Conservation (phyloP, 2,797 vertebrate genomes). For the Gymnocypris eckloni region DNA sequence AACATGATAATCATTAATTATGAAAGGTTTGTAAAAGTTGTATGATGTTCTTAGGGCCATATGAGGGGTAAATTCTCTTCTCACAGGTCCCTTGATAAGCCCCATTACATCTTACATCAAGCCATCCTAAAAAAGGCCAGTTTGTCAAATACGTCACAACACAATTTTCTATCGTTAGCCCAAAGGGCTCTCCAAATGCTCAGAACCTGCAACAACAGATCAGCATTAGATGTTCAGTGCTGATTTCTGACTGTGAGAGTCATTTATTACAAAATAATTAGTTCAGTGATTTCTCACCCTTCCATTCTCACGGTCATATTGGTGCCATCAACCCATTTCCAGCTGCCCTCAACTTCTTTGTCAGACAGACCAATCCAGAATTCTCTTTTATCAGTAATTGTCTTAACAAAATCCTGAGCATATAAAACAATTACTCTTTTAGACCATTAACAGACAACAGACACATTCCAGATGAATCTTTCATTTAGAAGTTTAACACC, state of each 20-base stretch:
- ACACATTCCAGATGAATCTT: neutral
- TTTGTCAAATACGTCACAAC: too few relatives aligned
- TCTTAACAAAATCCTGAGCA: neutral
- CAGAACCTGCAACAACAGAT: neutral
- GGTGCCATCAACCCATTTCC: neutral
- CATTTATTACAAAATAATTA: neutral
- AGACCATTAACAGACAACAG: neutral
- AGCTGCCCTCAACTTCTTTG: neutral
- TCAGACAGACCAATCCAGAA: neutral
- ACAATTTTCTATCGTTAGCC: too few relatives aligned
- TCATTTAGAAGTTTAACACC: neutral
- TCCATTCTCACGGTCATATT: neutral
- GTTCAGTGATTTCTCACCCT: neutral
- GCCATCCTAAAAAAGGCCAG: neutral
- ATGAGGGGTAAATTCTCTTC: neutral
- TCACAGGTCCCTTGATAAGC: neutral
- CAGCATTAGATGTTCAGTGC: neutral
- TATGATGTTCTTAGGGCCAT: neutral
- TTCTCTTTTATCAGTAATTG: too few relatives aligned
- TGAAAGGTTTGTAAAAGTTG: neutral
- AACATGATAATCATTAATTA: neutral
- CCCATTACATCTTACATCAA: neutral
- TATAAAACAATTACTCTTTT: neutral
- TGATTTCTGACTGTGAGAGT: neutral
- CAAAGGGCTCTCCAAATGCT: too few relatives aligned